Conservation (phyloP, 2,797 vertebrate genomes). For the Zalophus californianus region DNA sequence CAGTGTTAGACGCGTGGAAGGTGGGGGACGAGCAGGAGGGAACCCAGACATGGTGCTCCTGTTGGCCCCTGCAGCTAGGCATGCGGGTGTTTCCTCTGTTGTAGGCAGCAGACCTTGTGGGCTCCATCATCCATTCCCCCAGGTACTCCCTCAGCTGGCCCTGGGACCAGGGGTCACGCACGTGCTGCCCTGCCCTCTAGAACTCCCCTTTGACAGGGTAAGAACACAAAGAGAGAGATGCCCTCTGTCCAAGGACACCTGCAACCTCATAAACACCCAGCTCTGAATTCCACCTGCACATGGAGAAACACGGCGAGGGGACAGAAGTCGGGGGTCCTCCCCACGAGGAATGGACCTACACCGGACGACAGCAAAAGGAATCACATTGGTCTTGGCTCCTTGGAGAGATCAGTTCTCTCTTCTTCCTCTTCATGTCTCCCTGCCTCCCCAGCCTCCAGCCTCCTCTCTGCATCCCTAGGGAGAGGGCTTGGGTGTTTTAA, state of each 20-base stretch:
- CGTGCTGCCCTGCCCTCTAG: not conserved
- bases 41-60: rapidly evolving
- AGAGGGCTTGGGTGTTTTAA: not conserved
- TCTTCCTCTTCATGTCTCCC: not conserved
- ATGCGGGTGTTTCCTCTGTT: not conserved
- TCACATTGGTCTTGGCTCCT: not conserved
- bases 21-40: rapidly evolving
- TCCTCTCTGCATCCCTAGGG: not conserved
- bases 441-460: not conserved
- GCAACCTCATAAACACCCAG: not conserved
- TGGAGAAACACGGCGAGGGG: not conserved
- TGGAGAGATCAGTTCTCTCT: not conserved
- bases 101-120: rapidly evolving
- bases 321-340: not conserved
- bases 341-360: not conserved
- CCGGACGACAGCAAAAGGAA: not conserved
- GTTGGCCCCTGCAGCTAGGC: rapidly evolving
- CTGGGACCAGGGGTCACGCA: rapidly evolving
- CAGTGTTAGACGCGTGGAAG: not conserved
- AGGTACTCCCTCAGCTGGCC: not conserved
- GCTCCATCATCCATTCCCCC: not conserved
- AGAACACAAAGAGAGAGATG: not conserved
- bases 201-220: not conserved
- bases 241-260: rapidly evolving
- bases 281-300: not conserved